phyloP scores from a whole-genome alignment of 1,140 invertebrate species.

The Leptestheria dahalacensis region DNA sequence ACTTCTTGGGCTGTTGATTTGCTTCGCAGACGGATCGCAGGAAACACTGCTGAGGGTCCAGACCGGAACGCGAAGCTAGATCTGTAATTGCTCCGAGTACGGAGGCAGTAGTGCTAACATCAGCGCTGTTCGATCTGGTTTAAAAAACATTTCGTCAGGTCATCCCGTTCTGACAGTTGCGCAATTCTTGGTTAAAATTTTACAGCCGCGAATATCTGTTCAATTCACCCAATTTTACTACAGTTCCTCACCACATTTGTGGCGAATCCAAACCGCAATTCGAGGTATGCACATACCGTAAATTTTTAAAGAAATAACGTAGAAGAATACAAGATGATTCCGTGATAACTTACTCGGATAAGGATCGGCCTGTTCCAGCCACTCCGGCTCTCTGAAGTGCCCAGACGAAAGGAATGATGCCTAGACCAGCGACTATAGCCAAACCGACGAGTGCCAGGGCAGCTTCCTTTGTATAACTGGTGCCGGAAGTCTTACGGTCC shows the following conservation, averaged over 20 bases:
- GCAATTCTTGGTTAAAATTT: background rate
- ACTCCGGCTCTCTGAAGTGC: background rate
- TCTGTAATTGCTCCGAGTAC: background rate
- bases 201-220: background rate
- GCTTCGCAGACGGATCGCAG: constrained; percentile 13
- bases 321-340: background rate
- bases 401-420: constrained; percentile 15
- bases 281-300: background rate
- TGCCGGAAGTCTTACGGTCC: background rate
- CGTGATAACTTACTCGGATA: background rate
- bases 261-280: background rate
- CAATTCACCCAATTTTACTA: background rate
- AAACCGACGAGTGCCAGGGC: constrained; percentile 15
- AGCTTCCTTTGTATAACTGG: constrained; percentile 9
- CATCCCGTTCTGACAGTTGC: background rate
- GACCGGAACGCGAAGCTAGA: background rate
- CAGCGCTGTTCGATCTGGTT: background rate
- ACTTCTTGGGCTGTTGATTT: constrained; percentile 9
- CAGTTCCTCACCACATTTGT: background rate
- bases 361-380: background rate
- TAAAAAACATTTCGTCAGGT: background rate
- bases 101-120: background rate
- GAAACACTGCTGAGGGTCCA: constrained; percentile 8
- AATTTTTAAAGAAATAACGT: background rate
- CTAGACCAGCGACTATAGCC: constrained; percentile 10